Evolutionary conservation across 2,113 vertebrate species (phyloP).

Genomic region (Ascaphus truei): DNA sequence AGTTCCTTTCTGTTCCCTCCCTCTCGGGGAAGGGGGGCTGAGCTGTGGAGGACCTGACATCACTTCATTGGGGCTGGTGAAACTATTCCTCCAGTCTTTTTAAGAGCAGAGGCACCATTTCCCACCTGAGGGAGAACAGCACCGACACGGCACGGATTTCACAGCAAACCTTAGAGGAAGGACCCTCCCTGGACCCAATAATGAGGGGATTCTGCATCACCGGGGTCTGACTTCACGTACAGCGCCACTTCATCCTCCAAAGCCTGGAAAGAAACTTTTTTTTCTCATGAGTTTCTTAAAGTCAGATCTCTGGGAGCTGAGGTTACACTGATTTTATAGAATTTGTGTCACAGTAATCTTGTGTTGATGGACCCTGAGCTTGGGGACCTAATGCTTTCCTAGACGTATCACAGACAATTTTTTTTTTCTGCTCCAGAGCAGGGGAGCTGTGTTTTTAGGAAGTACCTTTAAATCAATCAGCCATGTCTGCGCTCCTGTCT

Average conservation of each 20-base stretch:
- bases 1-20: background rate
- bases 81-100: conserved; percentile 21
- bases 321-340: no score
- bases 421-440: background rate
- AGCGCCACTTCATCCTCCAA: no score
- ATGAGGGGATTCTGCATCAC: background rate
- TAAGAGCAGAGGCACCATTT: conserved; percentile 22
- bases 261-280: background rate
- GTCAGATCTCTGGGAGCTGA: background rate
- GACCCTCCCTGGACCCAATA: background rate
- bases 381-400: background rate
- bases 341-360: no score
- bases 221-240: background rate
- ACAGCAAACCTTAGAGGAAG: background rate
- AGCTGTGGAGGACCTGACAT: conserved; percentile 7
- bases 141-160: background rate
- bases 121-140: background rate
- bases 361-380: background rate
- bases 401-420: no score
- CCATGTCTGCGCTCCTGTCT: conserved; percentile 37
- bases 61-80: conserved; percentile 15
- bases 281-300: background rate
- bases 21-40: background rate
- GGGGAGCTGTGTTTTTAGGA: background rate
- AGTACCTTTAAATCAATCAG: conserved; percentile 46